These are phyloP conservation scores for Aurelia sp. DNA, from an alignment of 30 jellyfish, hydroid and myxozoan species.

Conservation along the genomic window DNA sequence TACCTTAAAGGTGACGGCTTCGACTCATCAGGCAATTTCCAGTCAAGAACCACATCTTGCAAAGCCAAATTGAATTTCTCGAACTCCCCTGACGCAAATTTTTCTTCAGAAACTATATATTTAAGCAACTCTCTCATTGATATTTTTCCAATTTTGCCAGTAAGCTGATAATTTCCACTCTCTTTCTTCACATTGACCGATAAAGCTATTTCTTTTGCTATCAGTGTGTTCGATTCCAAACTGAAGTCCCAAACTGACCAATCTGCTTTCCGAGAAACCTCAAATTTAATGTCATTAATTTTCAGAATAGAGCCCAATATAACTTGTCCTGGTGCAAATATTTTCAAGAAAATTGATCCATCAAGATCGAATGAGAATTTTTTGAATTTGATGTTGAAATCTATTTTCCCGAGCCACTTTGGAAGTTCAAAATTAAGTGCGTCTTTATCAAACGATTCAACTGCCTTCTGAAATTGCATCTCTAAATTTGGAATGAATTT, in stretches of 20 bases:
- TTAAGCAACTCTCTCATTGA: constrained; percentile 2
- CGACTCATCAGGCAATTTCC: constrained; percentile 1
- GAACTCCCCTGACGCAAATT: constrained; percentile 3
- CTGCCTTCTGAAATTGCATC: not conserved
- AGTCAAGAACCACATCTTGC: not conserved
- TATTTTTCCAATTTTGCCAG: not conserved
- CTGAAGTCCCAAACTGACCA: constrained; percentile 9
- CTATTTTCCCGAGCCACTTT: constrained; percentile 18
- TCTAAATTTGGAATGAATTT: constrained; percentile 17
- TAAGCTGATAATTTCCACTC: constrained; percentile 1
- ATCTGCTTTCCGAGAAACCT: constrained; percentile 3
- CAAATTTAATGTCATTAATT: not conserved
- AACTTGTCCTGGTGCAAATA: constrained; percentile 19
- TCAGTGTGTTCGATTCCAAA: constrained; percentile 13
- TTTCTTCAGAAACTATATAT: constrained; percentile 7
- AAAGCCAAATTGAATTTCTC: constrained; percentile 22
- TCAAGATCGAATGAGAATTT: constrained; percentile 21
- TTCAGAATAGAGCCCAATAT: constrained; percentile 4
- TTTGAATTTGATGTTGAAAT: not conserved
- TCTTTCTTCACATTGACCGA: constrained; percentile 7
- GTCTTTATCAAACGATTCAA: constrained; percentile 11
- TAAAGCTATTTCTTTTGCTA: constrained; percentile 4
- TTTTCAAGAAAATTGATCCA: constrained; percentile 8
- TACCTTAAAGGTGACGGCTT: constrained; percentile 16
- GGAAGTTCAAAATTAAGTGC: constrained; percentile 13